Conservation (phyloP, 2,888 invertebrate species). For the Rhagophthalmus giganteus region DNA sequence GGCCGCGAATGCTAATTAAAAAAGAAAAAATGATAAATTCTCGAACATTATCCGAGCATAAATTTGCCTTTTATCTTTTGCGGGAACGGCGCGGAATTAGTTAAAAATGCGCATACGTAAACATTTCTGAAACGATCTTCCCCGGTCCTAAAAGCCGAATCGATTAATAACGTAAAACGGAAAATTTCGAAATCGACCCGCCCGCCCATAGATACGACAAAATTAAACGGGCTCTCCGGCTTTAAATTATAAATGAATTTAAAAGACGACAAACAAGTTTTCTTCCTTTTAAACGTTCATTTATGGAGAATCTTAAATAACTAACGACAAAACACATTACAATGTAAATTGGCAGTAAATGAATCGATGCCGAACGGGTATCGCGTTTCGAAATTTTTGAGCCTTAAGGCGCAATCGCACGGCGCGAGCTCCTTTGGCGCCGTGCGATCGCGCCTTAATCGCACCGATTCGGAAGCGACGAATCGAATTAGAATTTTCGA, state of each 20-base stretch:
- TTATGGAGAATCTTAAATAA: neutral
- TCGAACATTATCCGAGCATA: no score
- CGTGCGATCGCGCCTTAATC: no score
- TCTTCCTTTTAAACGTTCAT: neutral
- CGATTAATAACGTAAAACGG: neutral
- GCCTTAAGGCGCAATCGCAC: no score
- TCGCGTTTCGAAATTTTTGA: no score
- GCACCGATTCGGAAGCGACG: no score
- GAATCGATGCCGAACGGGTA: neutral
- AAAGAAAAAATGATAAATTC: neutral
- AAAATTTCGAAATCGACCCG: neutral
- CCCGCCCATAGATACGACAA: neutral
- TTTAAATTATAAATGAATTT: neutral
- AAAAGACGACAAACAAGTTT: neutral
- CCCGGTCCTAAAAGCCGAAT: no score
- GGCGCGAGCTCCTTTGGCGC: no score
- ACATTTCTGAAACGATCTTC: neutral
- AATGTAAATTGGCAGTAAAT: neutral
- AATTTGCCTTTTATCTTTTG: neutral
- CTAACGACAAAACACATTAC: neutral
- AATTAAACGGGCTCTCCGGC: neutral
- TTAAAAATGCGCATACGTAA: neutral
- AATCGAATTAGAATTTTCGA: no score
- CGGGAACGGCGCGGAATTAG: neutral
- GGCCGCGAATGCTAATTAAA: conserved; percentile 4